These are phyloP conservation scores for Eurystomus glaucurus DNA, from an alignment of 2,797 vertebrate genomes.

Conservation along the genomic window DNA sequence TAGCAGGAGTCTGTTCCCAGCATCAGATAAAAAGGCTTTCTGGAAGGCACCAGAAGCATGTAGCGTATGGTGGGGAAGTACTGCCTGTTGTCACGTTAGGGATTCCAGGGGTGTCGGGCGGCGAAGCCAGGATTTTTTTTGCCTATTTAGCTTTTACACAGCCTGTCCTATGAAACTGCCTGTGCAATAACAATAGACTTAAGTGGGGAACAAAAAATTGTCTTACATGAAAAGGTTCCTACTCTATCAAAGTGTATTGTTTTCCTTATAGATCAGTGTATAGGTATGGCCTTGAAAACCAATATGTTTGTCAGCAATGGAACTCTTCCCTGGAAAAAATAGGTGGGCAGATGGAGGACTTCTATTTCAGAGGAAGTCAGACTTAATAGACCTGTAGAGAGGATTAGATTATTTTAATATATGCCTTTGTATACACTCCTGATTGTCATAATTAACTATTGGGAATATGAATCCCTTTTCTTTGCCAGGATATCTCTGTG, in stretches of 20 bases:
- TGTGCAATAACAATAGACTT: slow-evolving; percentile 17
- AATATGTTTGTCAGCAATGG: neutral
- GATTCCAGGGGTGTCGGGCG: slow-evolving; percentile 8
- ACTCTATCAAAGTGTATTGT: neutral
- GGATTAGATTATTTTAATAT: neutral
- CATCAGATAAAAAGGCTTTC: slow-evolving; percentile 37
- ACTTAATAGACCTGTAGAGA: neutral
- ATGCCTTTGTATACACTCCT: neutral
- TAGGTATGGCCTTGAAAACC: neutral
- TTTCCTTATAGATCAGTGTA: neutral
- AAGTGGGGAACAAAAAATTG: slow-evolving; percentile 35
- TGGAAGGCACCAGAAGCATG: neutral
- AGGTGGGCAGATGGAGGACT: neutral
- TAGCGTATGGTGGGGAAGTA: neutral
- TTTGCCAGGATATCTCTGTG: neutral
- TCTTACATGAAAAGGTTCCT: slow-evolving; percentile 5
- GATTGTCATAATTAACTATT: neutral
- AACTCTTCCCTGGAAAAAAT: neutral
- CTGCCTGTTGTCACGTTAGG: neutral
- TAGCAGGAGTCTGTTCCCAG: neutral
- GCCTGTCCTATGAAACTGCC: neutral
- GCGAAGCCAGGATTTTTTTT: neutral
- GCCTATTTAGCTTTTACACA: neutral
- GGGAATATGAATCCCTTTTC: neutral
- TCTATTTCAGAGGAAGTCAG: neutral